Percentiles rank a stretch among this genome's conserved stretches.
These are phyloP conservation scores for Sciurus carolinensis DNA, from an alignment of 2,797 vertebrate species.

Conservation along the genomic window DNA sequence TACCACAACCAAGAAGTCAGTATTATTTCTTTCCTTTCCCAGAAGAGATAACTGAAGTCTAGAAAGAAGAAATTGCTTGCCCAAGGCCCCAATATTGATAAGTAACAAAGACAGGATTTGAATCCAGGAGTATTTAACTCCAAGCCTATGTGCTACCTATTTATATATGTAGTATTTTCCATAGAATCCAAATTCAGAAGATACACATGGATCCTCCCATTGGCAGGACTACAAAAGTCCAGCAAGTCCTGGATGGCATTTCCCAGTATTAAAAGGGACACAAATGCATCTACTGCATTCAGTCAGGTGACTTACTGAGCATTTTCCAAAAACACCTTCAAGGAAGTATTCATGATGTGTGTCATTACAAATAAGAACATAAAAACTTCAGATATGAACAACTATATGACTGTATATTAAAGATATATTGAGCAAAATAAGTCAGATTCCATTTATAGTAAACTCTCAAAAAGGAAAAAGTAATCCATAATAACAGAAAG, in stretches of 20 bases:
- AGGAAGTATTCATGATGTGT: background rate
- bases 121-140: background rate
- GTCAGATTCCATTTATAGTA: conserved; percentile 7
- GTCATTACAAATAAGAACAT: background rate
- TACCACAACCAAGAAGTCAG: background rate
- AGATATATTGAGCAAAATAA: background rate
- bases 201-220: background rate
- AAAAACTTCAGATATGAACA: background rate
- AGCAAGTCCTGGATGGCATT: background rate
- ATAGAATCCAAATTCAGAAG: conserved; percentile 7
- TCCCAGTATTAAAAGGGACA: background rate
- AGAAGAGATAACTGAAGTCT: background rate
- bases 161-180: background rate
- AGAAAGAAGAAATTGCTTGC: background rate
- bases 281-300: background rate
- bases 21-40: background rate
- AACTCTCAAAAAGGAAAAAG: conserved; percentile 48
- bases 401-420: background rate
- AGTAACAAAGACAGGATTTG: background rate
- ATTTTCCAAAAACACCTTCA: background rate
- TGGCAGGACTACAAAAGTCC: background rate
- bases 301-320: background rate
- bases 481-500: conserved; percentile 10
- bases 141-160: background rate
- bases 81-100: background rate